Conservation (phyloP, 2,113 vertebrate species). For the Struthidea cinerea region DNA sequence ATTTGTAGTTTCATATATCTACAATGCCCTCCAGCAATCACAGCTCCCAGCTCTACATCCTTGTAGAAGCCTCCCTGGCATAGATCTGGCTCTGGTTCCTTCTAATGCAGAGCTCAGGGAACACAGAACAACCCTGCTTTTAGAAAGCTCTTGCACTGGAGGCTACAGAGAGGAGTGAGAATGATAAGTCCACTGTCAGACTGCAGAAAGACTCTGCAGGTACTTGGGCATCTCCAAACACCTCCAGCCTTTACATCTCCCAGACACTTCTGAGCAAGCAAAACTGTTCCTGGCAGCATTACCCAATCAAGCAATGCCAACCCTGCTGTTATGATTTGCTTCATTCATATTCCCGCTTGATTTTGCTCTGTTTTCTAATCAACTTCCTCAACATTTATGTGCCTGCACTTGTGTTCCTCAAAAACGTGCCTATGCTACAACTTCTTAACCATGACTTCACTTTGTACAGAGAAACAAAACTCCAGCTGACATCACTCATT, state of each 20-base stretch:
- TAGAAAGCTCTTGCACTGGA: not conserved
- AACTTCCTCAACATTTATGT: not conserved
- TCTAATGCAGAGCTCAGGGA: not conserved
- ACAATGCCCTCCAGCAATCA: not conserved
- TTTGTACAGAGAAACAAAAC: not conserved
- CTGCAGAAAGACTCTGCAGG: not conserved
- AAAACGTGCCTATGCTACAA: accelerated
- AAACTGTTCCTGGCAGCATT: not conserved
- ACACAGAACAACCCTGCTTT: not conserved
- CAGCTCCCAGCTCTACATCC: not conserved
- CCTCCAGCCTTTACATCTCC: not conserved
- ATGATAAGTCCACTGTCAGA: not conserved
- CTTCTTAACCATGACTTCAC: not conserved
- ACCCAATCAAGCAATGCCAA: not conserved
- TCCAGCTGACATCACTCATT: not conserved
- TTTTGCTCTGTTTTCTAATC: not conserved
- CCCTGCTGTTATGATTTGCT: not conserved
- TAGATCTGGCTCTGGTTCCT: not conserved
- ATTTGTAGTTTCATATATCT: not conserved
- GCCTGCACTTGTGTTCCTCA: not conserved
- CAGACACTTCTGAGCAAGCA: not conserved
- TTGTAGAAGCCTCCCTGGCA: not conserved
- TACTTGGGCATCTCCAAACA: not conserved
- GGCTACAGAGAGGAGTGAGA: not conserved
- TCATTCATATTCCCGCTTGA: not conserved